A percentile compares a stretch with the other conserved stretches of the same genome.
Evolutionary conservation across 1,140 invertebrate species (phyloP).

Genomic region (Ptiloglossa arizonensis): DNA sequence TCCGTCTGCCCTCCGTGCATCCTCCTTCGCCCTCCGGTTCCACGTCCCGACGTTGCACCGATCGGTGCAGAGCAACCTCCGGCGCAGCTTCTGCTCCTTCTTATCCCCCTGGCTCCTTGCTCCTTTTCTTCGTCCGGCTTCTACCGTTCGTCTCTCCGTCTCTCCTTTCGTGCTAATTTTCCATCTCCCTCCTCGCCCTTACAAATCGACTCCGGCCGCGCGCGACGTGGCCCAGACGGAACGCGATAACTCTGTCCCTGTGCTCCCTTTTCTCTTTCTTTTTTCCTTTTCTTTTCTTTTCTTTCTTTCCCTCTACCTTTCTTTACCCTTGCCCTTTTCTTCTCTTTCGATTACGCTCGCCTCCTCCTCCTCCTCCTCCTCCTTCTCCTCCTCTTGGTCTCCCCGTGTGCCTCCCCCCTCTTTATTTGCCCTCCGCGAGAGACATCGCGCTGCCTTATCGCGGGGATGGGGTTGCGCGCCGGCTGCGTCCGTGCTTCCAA

Average conservation of each 20-base stretch:
- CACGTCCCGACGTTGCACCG: constrained; percentile 18
- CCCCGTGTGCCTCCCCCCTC: too few relatives aligned
- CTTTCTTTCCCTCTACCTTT: too few relatives aligned
- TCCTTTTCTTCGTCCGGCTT: background rate
- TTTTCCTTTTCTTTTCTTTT: constrained; percentile 5
- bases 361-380: background rate
- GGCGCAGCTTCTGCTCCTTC: constrained; percentile 40
- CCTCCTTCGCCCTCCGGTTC: constrained; percentile 31
- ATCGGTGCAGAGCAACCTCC: constrained; percentile 29
- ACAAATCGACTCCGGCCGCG: constrained; percentile 45
- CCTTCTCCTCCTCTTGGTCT: too few relatives aligned
- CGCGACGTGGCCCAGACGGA: constrained; percentile 57
- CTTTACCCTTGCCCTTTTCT: constrained; percentile 51
- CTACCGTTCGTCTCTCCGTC: background rate
- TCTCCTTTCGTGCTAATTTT: constrained; percentile 20
- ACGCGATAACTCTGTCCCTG: constrained; percentile 57
- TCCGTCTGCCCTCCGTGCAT: constrained; percentile 27
- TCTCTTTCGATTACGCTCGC: constrained; percentile 52
- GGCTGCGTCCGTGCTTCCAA: constrained; percentile 30
- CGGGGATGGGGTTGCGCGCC: constrained; percentile 30
- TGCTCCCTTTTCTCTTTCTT: constrained; percentile 24
- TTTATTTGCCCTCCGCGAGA: constrained; percentile 61
- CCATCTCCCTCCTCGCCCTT: constrained; percentile 40
- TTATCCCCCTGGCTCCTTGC: constrained; percentile 31
- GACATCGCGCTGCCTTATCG: constrained; percentile 57